Percentiles rank a stretch among this genome's conserved stretches.
phyloP scores from a whole-genome alignment of 1,140 invertebrate genomes.

The Drosophila arizonae region DNA sequence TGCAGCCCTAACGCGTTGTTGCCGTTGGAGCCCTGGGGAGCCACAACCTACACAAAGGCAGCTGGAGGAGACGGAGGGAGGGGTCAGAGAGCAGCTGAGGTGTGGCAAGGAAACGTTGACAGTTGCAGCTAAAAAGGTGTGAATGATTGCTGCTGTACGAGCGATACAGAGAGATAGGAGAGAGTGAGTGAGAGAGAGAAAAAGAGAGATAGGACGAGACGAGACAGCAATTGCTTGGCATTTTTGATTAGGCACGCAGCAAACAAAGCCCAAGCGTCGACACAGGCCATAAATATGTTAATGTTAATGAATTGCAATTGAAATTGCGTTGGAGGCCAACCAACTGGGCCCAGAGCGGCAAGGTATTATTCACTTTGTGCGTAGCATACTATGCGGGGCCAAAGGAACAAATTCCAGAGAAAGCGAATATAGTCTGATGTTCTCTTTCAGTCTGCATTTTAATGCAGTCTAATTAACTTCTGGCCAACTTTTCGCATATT shows the following conservation, averaged over 20 bases:
- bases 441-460: conserved; percentile 9
- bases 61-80: not conserved
- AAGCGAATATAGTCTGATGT: not conserved
- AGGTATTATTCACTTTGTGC: conserved; percentile 31
- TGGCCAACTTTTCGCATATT: conserved; percentile 42
- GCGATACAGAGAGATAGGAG: not conserved
- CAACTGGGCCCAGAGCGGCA: conserved; percentile 13
- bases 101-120: conserved; percentile 32
- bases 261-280: conserved; percentile 2
- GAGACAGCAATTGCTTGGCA: conserved; percentile 27
- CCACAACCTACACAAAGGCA: conserved; percentile 2
- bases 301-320: conserved; percentile 74
- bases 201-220: no score
- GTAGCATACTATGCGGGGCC: conserved; percentile 36
- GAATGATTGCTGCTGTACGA: conserved; percentile 60
- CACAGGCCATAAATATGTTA: conserved; percentile 68
- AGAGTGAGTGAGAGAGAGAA: no score
- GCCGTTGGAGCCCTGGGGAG: conserved; percentile 31
- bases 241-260: conserved; percentile 55
- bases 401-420: conserved; percentile 4
- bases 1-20: conserved; percentile 49
- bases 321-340: conserved; percentile 43
- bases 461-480: conserved; percentile 55
- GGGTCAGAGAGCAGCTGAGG: not conserved
- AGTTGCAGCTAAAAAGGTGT: conserved; percentile 68